Base-by-base conservation (phyloP, 2,888 invertebrate genomes). In the Tetragonula carbonaria region DNA sequence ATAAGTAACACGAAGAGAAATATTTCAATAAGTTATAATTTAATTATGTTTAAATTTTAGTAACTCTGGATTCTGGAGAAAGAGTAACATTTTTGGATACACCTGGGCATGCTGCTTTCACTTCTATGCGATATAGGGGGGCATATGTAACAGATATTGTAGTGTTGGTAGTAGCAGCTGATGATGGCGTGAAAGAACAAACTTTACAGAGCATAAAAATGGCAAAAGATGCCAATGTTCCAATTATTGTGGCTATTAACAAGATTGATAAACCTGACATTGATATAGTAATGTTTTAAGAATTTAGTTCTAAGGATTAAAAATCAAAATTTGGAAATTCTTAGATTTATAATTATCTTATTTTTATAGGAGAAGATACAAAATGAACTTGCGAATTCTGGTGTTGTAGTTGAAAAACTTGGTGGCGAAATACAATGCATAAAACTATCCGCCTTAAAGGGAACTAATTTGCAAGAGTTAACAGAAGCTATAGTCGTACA, bases 121-220 rank as follows among this genome's bases (percentile, higher is more conserved):
- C 96, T 71, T 96, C 98, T 1, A 99, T 99, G 99, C 95, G 99
- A 77, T 96, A 97, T 14, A 96, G 99, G 72, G 99, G 99, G n/a
- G 99, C 99, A 0, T 95, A 96, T 90, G 97, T 97, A 77, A 99
- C 99, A 0, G 99, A 99, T 95, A 96, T 99, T 76, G 98, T 99
- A 75, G 97, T 99, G 82, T 95, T 99, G 77, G 99, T 99, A 50
- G 98, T 99, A 63, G 99, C 99, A 2, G 99, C 99, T 0, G 99
- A 99, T 95, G 99, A 99, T 95, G 99, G 99, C 5, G 99, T 99
- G 66, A 99, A 99, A 98, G 98, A 98, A 80, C 99, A 99, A 95
- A 99, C 99, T 0, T 93, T 97, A 2, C 98, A 99, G 95, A 98
- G 98, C 51, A 97, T 99, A 51, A 95, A 96, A 88, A 97, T 98